These are phyloP conservation scores for Andrena trimmerana DNA, from an alignment of 2,888 invertebrate genomes.

Conservation along the genomic window DNA sequence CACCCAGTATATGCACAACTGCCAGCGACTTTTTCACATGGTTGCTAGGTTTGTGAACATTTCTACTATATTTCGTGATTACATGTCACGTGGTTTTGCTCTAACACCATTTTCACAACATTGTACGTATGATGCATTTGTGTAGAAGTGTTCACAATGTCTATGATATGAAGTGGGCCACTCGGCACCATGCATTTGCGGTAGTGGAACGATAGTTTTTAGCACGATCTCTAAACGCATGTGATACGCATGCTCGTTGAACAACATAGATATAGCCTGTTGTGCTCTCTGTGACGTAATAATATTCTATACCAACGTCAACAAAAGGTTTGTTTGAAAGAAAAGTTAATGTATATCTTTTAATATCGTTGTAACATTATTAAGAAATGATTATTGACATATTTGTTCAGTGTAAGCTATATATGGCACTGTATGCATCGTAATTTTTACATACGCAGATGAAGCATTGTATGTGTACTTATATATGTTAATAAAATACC, in stretches of 20 bases:
- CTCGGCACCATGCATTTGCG: no score
- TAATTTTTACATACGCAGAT: background rate
- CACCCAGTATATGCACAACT: no score
- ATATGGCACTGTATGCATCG: background rate
- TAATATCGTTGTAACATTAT: background rate
- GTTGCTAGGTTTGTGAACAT: no score
- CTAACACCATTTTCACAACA: no score
- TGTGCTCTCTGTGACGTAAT: slow-evolving; percentile 3
- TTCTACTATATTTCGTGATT: no score
- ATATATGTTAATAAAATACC: background rate
- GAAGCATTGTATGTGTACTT: background rate
- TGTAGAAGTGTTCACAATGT: no score
- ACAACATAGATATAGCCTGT: background rate
- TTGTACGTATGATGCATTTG: no score
- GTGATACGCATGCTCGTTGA: background rate
- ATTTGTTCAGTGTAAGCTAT: background rate
- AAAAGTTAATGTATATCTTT: background rate
- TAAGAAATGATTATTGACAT: no score
- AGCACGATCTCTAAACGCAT: background rate
- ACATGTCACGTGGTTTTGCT: no score
- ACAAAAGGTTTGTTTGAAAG: slow-evolving; percentile 1
- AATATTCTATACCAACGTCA: background rate
- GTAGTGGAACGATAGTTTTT: no score
- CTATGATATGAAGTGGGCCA: no score
- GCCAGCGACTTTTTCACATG: no score